A percentile compares a stretch with the other conserved stretches of the same genome.
Conservation (phyloP, 2,797 vertebrate species). For the Rhincodon typus region DNA sequence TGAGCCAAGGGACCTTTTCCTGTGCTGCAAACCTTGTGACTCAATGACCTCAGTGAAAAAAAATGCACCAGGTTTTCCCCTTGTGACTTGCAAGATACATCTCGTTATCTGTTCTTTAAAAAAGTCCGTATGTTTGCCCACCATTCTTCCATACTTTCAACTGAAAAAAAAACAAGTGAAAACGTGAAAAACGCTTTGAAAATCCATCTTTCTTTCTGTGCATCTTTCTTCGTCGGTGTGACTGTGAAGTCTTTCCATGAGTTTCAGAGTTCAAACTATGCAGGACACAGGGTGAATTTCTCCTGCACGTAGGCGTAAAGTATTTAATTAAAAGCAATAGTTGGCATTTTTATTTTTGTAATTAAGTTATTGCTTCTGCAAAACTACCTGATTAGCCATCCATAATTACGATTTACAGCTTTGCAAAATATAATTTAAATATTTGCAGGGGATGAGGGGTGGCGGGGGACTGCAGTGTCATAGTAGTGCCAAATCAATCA, state of each 20-base stretch:
- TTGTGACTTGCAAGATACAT: background rate
- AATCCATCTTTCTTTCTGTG: background rate
- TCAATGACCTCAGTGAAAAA: background rate
- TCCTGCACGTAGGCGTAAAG: background rate
- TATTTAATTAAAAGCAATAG: constrained; percentile 27
- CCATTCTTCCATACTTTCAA: background rate
- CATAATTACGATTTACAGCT: too few species aligned
- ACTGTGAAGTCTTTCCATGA: background rate
- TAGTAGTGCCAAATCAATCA: background rate
- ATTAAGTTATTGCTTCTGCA: constrained; percentile 29
- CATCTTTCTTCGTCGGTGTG: background rate
- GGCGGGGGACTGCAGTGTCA: background rate
- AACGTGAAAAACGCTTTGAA: background rate
- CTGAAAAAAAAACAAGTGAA: background rate
- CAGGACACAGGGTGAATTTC: background rate
- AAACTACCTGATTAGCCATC: too few species aligned
- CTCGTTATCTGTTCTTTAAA: background rate
- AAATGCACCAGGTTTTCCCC: background rate
- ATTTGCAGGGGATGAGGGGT: background rate
- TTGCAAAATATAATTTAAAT: too few species aligned
- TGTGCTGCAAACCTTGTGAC: too few species aligned
- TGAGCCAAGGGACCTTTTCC: too few species aligned
- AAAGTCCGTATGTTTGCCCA: background rate
- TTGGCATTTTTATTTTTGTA: constrained; percentile 24
- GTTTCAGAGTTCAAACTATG: background rate